These are phyloP conservation scores for Cydia strobilella DNA, from an alignment of 1,140 invertebrate species.

Conservation along the genomic window DNA sequence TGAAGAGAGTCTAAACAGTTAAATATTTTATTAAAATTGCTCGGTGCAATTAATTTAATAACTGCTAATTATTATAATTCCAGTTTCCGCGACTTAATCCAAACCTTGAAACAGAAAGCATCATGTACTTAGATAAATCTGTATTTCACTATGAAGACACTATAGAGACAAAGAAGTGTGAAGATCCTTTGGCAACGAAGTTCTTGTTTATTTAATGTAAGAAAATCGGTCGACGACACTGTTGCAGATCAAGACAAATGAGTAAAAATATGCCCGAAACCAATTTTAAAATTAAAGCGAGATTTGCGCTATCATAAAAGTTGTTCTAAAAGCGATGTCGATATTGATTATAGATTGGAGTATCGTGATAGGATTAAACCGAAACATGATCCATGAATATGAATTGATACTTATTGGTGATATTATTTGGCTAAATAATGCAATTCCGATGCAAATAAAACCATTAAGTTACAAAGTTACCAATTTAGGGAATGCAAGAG, in stretches of 20 bases:
- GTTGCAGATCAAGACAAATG: not conserved
- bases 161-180: too few relatives aligned
- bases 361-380: not conserved
- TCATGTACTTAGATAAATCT: too few relatives aligned
- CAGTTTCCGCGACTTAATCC: too few relatives aligned
- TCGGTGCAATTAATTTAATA: too few relatives aligned
- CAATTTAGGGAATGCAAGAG: conserved; percentile 23
- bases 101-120: too few relatives aligned
- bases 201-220: too few relatives aligned
- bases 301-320: not conserved
- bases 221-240: not conserved
- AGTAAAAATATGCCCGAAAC: not conserved
- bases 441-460: conserved; percentile 23
- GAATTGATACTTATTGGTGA: conserved; percentile 9
- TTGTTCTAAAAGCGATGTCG: not conserved
- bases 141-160: too few relatives aligned
- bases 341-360: not conserved
- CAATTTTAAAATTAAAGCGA: not conserved
- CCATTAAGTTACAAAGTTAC: conserved; percentile 16
- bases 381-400: conserved; percentile 20
- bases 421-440: conserved; percentile 11
- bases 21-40: too few relatives aligned
- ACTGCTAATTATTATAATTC: too few relatives aligned
- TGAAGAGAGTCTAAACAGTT: too few relatives aligned
- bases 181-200: too few relatives aligned